phyloP scores from a whole-genome alignment of 2,113 vertebrate genomes.

The Menidia beryllina region DNA sequence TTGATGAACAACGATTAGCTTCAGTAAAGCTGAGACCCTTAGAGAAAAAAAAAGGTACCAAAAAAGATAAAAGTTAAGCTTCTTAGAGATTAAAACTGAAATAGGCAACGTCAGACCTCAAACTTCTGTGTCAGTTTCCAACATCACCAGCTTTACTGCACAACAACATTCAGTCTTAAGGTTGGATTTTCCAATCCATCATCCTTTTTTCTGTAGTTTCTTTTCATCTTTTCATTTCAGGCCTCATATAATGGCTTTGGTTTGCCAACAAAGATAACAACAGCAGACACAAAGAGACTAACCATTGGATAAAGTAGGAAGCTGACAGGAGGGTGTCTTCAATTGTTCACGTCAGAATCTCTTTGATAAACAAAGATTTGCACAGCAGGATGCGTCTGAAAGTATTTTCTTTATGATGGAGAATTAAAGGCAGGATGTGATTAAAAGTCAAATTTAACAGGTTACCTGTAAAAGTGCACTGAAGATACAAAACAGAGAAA shows the following conservation, averaged over 20 bases:
- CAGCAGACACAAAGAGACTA: not conserved
- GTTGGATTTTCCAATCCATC: slow-evolving; percentile 16
- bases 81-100: slow-evolving; percentile 37
- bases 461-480: slow-evolving; percentile 26
- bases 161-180: slow-evolving; percentile 19
- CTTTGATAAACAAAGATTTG: not conserved
- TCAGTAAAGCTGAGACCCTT: slow-evolving; percentile 33
- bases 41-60: slow-evolving; percentile 38
- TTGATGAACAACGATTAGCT: slow-evolving; percentile 21
- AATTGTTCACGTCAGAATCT: slow-evolving; percentile 2
- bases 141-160: slow-evolving; percentile 57
- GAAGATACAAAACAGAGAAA: slow-evolving; percentile 16
- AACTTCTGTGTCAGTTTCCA: slow-evolving; percentile 35
- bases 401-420: not conserved
- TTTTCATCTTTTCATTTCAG: no score
- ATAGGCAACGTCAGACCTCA: slow-evolving; percentile 52
- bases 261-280: slow-evolving; percentile 1
- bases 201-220: not conserved
- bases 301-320: not conserved
- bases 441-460: slow-evolving; percentile 8
- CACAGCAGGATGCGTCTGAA: not conserved
- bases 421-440: not conserved
- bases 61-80: slow-evolving; percentile 30
- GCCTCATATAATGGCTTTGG: not conserved
- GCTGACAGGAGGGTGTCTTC: not conserved